These are phyloP conservation scores for Alauda arvensis DNA, from an alignment of 2,797 vertebrate species.

Conservation along the genomic window DNA sequence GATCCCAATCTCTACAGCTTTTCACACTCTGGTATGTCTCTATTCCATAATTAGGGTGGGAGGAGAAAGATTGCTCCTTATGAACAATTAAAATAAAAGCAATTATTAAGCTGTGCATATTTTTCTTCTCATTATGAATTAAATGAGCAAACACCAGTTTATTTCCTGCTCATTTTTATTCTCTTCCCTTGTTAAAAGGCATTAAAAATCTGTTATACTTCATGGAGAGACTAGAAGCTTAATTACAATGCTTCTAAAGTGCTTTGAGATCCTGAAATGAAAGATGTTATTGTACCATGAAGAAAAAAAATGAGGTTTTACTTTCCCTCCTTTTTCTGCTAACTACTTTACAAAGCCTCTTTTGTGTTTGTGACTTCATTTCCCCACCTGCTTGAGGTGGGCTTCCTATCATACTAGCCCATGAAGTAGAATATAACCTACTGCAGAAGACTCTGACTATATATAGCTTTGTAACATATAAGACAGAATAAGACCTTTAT, in stretches of 20 bases:
- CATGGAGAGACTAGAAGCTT: neutral
- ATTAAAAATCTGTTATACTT: neutral
- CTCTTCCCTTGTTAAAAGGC: neutral
- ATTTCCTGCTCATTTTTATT: neutral
- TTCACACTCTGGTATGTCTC: neutral
- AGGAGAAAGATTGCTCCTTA: neutral
- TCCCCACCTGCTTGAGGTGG: neutral
- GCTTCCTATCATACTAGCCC: neutral
- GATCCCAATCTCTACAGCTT: neutral
- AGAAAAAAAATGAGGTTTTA: neutral
- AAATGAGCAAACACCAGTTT: neutral
- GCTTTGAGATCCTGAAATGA: slow-evolving; percentile 18
- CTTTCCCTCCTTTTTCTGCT: neutral
- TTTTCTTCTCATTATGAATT: neutral
- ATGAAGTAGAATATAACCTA: neutral
- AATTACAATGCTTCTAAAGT: slow-evolving; percentile 10
- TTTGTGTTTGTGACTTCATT: neutral
- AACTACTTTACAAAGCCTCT: neutral
- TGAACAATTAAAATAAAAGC: neutral
- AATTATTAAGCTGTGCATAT: slow-evolving; percentile 11
- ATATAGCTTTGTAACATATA: neutral
- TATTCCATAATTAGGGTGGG: neutral
- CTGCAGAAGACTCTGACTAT: neutral
- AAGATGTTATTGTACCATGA: neutral
- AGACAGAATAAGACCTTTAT: neutral